A percentile compares a stretch with the other conserved stretches of the same genome.
Conservation (phyloP, 2,797 vertebrate species). For the Cyclopterus lumpus region DNA sequence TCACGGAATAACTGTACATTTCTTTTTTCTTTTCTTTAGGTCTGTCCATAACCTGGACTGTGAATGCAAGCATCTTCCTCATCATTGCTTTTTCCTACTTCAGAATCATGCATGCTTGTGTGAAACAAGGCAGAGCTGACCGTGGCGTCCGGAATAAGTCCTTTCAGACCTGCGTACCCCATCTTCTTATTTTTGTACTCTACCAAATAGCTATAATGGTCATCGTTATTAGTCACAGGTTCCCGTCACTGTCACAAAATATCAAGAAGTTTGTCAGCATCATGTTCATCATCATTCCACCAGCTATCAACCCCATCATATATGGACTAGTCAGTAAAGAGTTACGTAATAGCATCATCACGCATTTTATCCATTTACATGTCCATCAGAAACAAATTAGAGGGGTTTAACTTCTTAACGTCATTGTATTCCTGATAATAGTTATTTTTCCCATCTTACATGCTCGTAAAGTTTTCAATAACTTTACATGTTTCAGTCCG, state of each 20-base stretch:
- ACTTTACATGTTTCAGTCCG: neutral
- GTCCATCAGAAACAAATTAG: neutral
- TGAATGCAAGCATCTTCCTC: slow-evolving; percentile 60
- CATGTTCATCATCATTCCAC: slow-evolving; percentile 57
- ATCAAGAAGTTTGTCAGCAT: slow-evolving; percentile 61
- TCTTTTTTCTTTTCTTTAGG: slow-evolving; percentile 49
- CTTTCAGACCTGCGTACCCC: slow-evolving; percentile 62
- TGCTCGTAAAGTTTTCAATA: neutral
- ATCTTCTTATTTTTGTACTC: slow-evolving; percentile 63
- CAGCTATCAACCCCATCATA: slow-evolving; percentile 60
- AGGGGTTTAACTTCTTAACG: neutral
- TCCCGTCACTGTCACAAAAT: slow-evolving; percentile 42
- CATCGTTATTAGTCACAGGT: slow-evolving; percentile 47
- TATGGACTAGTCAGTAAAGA: slow-evolving; percentile 69
- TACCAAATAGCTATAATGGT: slow-evolving; percentile 8
- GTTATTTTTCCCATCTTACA: neutral
- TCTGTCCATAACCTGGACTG: slow-evolving; percentile 50
- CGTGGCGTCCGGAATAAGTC: slow-evolving; percentile 49
- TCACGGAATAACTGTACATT: neutral
- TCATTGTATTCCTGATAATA: neutral
- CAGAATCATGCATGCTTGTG: slow-evolving; percentile 53
- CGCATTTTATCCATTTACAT: slow-evolving; percentile 6
- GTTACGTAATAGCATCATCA: slow-evolving; percentile 51
- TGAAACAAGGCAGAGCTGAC: slow-evolving; percentile 25
- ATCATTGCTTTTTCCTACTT: slow-evolving; percentile 68